Evolutionary conservation across 2,888 invertebrate species (phyloP).

Genomic region (Meiosimyza decipiens): DNA sequence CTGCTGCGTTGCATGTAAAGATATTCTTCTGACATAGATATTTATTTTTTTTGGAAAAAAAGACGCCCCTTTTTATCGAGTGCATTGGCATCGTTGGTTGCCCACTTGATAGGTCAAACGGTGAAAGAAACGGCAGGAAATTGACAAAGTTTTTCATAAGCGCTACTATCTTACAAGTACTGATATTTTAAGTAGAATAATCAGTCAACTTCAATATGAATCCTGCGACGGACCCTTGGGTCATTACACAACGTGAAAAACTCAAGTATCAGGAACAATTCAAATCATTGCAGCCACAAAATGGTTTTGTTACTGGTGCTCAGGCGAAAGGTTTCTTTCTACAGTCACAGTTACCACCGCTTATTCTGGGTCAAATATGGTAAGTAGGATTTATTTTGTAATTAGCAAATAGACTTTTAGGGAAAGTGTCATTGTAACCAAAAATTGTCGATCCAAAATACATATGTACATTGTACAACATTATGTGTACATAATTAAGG

Average conservation of each 20-base stretch:
- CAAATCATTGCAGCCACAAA: conserved; percentile 83
- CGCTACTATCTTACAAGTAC: background rate
- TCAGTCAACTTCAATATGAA: conserved; percentile 53
- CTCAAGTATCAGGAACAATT: conserved; percentile 93
- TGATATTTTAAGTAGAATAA: background rate
- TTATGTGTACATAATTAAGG: too few relatives aligned
- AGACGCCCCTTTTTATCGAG: background rate
- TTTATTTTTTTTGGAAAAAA: background rate
- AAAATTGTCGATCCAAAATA: too few relatives aligned
- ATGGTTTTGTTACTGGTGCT: conserved; percentile 89
- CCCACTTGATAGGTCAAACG: background rate
- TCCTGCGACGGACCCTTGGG: conserved; percentile 81
- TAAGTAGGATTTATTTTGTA: conserved; percentile 65
- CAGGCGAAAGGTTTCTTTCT: conserved; percentile 95
- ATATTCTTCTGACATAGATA: background rate
- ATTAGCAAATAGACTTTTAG: too few relatives aligned
- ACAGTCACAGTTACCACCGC: conserved; percentile 90
- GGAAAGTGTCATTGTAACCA: too few relatives aligned
- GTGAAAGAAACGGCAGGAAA: too few relatives aligned
- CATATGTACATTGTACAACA: too few relatives aligned
- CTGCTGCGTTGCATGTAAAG: background rate
- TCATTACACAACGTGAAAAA: conserved; percentile 87
- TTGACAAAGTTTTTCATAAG: background rate
- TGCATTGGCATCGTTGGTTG: background rate
- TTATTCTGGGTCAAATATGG: conserved; percentile 95